Base-by-base conservation (phyloP, 2,888 invertebrate species). In the Hedychridium roseum region DNA sequence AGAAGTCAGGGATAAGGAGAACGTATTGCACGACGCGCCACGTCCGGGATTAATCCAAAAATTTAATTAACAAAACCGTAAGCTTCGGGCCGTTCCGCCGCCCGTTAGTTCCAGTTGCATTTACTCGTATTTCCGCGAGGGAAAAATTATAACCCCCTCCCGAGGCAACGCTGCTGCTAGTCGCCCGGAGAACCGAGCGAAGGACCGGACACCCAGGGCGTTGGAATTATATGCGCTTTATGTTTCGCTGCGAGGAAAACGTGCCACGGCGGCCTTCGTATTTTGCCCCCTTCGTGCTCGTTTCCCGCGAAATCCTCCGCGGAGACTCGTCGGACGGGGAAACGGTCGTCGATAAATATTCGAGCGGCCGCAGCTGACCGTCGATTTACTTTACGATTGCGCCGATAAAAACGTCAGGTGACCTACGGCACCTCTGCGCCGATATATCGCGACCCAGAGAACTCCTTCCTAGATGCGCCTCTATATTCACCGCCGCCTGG, bases 11-110 rank as follows among this genome's bases (percentile, higher is more conserved):
- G 36, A 27, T 50, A 37, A 60, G 48, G 54, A 47, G 40, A 37
- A 60, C 50, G 41, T 51, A 57, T 48, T 45, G 36, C 39, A 42
- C 35, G 43, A 48, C 53, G 36, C 42, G 48, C 52, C 44, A 55
- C 48, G 41, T 18, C 31, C 39, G 40, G 37, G 47, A 45, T 54
- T 60, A 60, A 57, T 60, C 50, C 41, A 40, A 31, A 54, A 60
- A 60, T 57, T 54, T 54, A 60, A 60, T 60, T 60, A 54, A 54
- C 51, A 56, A 48, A 57, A 54, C 44, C 48, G 44, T 47, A 42
- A 56, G 44, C 50, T 20, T 9, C 23, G 5, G 23, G 23, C 5
- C 21, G 23, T 27, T 27, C 30, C 17, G 12, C n/a, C 12, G 2
- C 31, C 36, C 21, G 5, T 17, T 15, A 27, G 14, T 31, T 28